phyloP scores from a whole-genome alignment of 2,113 vertebrate species.

The Labeo catla region DNA sequence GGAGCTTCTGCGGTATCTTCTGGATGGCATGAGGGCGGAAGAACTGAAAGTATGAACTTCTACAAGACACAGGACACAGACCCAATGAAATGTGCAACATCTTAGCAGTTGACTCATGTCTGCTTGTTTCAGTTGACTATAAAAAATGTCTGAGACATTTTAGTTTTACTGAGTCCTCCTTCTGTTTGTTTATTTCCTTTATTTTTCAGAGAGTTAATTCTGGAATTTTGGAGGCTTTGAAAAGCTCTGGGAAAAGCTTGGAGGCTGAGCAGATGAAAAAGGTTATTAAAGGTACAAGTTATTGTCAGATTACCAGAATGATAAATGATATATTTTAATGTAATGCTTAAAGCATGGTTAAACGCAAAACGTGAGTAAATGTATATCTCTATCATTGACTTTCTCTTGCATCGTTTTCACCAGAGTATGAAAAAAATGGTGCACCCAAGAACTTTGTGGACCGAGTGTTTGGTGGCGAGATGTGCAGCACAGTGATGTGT shows the following conservation, averaged over 20 bases:
- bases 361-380: background rate
- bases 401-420: constrained; percentile 42
- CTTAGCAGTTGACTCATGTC: background rate
- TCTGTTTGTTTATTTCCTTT: constrained; percentile 13
- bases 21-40: constrained; percentile 95
- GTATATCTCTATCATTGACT: background rate
- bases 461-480: constrained; percentile 91
- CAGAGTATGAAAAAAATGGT: constrained; percentile 90
- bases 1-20: constrained; percentile 92
- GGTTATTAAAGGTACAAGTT: constrained; percentile 83
- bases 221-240: constrained; percentile 84
- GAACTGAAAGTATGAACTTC: constrained; percentile 82
- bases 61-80: background rate
- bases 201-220: constrained; percentile 82
- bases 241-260: constrained; percentile 78
- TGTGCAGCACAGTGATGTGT: constrained; percentile 95
- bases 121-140: background rate
- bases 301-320: background rate
- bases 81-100: background rate
- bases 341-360: background rate
- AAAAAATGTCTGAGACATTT: background rate
- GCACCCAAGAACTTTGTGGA: constrained; percentile 86
- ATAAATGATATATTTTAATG: too few relatives aligned
- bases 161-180: background rate
- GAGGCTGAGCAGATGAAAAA: constrained; percentile 84